Evolutionary conservation across 1,140 invertebrate genomes (phyloP).

Genomic region (Cotesia vestalis): DNA sequence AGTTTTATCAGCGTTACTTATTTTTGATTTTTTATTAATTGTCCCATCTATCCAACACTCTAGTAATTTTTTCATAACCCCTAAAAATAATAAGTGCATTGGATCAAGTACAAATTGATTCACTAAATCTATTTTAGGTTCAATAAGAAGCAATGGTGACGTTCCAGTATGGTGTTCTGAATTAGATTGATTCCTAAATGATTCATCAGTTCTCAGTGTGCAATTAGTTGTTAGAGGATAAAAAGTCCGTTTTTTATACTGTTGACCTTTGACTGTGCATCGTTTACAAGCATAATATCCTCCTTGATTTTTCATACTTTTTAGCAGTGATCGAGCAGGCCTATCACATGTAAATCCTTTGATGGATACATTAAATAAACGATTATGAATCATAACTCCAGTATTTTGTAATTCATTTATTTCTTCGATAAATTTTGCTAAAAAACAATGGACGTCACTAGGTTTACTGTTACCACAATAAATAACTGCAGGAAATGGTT

Average conservation of each 20-base stretch:
- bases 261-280: slow-evolving; percentile 29
- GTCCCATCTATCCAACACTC: neutral
- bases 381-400: slow-evolving; percentile 16
- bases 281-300: slow-evolving; percentile 36
- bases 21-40: neutral
- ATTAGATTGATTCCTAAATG: slow-evolving; percentile 29
- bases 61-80: slow-evolving; percentile 36
- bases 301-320: slow-evolving; percentile 29
- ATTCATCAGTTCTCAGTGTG: slow-evolving; percentile 15
- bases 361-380: slow-evolving; percentile 17
- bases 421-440: slow-evolving; percentile 28
- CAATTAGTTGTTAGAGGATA: slow-evolving; percentile 17
- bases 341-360: slow-evolving; percentile 30
- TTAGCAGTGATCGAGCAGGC: slow-evolving; percentile 26
- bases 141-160: slow-evolving; percentile 37
- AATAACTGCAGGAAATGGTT: slow-evolving; percentile 30
- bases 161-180: slow-evolving; percentile 35
- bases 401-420: slow-evolving; percentile 15
- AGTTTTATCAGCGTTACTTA: neutral
- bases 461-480: slow-evolving; percentile 30
- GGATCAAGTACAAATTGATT: slow-evolving; percentile 33
- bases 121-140: slow-evolving; percentile 37
- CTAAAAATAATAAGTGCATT: slow-evolving; percentile 31
- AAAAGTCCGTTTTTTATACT: slow-evolving; percentile 22
- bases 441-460: slow-evolving; percentile 4